These are phyloP conservation scores for Valencia hispanica DNA, from an alignment of 2,797 vertebrate genomes.

Conservation along the genomic window DNA sequence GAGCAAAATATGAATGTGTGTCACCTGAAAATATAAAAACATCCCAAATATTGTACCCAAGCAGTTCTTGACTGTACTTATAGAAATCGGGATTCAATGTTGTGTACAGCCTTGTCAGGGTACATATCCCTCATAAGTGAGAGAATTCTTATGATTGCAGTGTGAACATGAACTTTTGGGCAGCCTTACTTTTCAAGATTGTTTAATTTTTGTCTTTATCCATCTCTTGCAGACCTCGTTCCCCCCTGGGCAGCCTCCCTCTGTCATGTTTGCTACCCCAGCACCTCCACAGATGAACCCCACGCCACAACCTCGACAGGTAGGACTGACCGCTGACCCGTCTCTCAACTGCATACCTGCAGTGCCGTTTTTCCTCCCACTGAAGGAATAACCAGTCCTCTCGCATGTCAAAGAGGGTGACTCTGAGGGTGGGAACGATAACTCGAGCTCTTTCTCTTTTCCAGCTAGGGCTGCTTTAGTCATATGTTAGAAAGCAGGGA, in stretches of 20 bases:
- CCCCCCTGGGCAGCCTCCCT: conserved; percentile 87
- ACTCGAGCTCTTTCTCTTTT: not conserved
- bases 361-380: not conserved
- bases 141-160: not conserved
- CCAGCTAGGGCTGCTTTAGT: not conserved
- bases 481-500: not conserved
- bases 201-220: conserved; percentile 10
- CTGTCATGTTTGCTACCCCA: conserved; percentile 92
- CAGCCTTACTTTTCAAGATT: not conserved
- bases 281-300: conserved; percentile 97
- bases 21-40: no score
- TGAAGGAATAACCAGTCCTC: not conserved
- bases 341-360: not conserved
- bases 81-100: not conserved
- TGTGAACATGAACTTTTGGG: not conserved
- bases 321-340: conserved; percentile 65
- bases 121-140: not conserved
- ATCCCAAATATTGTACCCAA: no score
- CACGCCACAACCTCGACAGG: conserved; percentile 92
- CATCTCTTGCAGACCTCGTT: conserved; percentile 84
- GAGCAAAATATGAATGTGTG: no score
- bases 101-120: not conserved
- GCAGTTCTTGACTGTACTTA: not conserved
- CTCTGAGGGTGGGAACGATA: not conserved
- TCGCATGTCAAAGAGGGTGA: not conserved